Percentiles rank a stretch among this genome's conserved stretches.
Conservation (phyloP, 2,797 vertebrate genomes). For the Parambassis ranga region DNA sequence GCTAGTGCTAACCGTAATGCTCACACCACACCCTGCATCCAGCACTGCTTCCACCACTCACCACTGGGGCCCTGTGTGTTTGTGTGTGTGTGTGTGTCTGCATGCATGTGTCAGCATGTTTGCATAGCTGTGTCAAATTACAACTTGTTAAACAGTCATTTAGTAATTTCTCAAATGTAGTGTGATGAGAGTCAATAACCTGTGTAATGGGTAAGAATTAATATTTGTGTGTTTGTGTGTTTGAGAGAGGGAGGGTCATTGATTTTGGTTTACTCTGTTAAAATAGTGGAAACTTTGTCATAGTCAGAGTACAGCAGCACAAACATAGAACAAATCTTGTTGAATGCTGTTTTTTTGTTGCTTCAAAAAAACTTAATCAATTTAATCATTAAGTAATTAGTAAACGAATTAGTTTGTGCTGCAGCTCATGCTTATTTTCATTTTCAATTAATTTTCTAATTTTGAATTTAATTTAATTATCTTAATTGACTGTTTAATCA, state of each 20-base stretch:
- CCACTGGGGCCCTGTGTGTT: constrained; percentile 21
- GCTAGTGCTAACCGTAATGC: constrained; percentile 72
- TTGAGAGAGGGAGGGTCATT: background rate
- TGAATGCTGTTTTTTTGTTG: too few relatives aligned
- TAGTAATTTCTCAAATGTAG: constrained; percentile 57
- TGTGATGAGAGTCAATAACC: constrained; percentile 47
- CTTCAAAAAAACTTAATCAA: background rate
- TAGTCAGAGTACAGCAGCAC: background rate
- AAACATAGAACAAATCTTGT: background rate
- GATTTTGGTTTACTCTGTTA: background rate
- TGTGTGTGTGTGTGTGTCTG: constrained; percentile 4
- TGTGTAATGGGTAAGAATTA: constrained; percentile 25
- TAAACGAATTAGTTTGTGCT: background rate
- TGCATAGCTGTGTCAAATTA: constrained; percentile 78
- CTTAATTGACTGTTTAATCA: background rate
- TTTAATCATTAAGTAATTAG: background rate
- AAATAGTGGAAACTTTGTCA: too few relatives aligned
- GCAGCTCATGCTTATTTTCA: background rate
- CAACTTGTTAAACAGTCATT: constrained; percentile 74
- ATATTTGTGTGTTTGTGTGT: constrained; percentile 3
- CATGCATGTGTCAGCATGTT: constrained; percentile 62
- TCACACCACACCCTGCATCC: constrained; percentile 73
- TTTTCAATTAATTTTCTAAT: background rate
- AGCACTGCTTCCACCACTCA: constrained; percentile 50
- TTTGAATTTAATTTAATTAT: too few relatives aligned